These are phyloP conservation scores for Ciona savignyi DNA, from an alignment of 23 tunicate genomes.

Conservation along the genomic window DNA sequence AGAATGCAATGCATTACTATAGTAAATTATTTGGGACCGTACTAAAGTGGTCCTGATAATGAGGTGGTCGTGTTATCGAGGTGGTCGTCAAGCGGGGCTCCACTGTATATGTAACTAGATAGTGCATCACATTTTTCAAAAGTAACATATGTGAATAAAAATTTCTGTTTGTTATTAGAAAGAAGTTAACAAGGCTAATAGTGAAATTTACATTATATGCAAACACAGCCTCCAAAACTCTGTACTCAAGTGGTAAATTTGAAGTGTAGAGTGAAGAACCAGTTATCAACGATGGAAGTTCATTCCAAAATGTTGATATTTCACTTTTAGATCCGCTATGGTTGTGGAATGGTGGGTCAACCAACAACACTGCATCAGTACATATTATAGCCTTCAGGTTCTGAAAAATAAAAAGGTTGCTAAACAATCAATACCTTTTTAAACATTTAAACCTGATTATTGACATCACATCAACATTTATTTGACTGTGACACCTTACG, in stretches of 20 bases:
- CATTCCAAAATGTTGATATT: slow-evolving; percentile 33
- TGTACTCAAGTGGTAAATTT: slow-evolving; percentile 70
- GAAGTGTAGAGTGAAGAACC: slow-evolving; percentile 40
- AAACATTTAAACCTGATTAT: neutral
- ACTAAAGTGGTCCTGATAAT: no score
- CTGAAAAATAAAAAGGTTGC: slow-evolving; percentile 15
- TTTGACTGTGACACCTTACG: no score
- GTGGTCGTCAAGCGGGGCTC: no score
- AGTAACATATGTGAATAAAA: no score
- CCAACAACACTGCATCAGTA: slow-evolving; percentile 49
- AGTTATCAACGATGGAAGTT: slow-evolving; percentile 36
- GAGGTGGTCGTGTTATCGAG: no score
- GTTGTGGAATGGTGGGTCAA: slow-evolving; percentile 40
- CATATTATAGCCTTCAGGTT: slow-evolving; percentile 68
- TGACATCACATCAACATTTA: no score
- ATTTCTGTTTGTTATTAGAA: no score
- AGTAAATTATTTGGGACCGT: no score
- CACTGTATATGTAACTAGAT: no score
- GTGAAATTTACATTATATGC: slow-evolving; percentile 37
- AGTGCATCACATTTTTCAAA: no score
- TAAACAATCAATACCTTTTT: neutral
- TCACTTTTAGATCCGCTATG: neutral
- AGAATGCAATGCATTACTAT: no score
- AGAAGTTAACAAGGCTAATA: no score
- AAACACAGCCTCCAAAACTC: slow-evolving; percentile 60